Conservation (phyloP, 2,797 vertebrate genomes). For the Macrochelys suwanniensis region DNA sequence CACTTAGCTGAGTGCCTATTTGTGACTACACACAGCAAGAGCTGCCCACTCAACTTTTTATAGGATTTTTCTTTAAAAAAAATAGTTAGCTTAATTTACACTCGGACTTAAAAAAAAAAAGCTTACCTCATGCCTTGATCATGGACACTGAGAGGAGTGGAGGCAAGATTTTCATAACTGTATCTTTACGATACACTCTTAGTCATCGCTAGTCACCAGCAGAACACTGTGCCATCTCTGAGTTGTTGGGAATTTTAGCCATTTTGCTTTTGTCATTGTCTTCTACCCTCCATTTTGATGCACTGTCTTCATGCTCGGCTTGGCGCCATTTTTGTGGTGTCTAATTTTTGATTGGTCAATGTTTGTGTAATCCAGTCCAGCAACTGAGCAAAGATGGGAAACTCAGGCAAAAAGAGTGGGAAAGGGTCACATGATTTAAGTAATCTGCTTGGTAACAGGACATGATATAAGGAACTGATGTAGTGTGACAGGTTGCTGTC, state of each 20-base stretch:
- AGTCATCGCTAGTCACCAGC: background rate
- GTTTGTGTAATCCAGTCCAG: no score
- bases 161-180: background rate
- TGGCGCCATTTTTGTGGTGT: no score
- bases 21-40: background rate
- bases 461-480: no score
- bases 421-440: no score
- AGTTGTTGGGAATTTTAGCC: no score
- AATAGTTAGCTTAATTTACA: background rate
- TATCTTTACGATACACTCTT: background rate
- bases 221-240: background rate
- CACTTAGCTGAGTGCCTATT: background rate
- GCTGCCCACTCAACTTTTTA: background rate
- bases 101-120: background rate
- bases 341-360: no score
- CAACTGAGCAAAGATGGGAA: no score
- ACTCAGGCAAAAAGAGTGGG: no score
- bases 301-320: no score
- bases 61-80: background rate
- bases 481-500: no score
- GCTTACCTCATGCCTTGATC: background rate
- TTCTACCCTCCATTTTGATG: no score
- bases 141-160: background rate
- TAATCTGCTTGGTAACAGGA: no score
- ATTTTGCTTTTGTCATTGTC: background rate